Base-by-base conservation (phyloP, 1,140 invertebrate genomes). In the Protaetia brevitarsis region DNA sequence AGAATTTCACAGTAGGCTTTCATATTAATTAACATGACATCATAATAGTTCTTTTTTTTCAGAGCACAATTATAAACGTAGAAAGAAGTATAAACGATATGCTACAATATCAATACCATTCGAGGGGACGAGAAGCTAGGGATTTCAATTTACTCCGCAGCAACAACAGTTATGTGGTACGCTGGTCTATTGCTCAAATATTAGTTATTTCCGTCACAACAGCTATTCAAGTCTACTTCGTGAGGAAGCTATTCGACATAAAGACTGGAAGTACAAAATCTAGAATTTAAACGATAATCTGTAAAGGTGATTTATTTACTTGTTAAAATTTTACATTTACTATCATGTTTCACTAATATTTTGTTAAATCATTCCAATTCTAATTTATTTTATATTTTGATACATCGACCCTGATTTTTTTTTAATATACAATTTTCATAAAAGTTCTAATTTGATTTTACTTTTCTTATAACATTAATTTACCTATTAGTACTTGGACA, bases 41-140 rank as follows among this genome's bases (percentile, higher is more conserved):
- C 4, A 13, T 45, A n/a, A n/a, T n/a, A n/a, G n/a, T 19, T 36
- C 31, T 59, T 59, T 68, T 65, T 71, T 84, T 86, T 68, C 79
- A 93, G 89, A 82, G 79, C 37, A 84, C 89, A 0, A 86, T 96
- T 31, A 83, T 86, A 34, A 86, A 83, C 64, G 92, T 94, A 5
- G 92, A 95, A 75, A 83, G 85, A 58, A 92, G 93, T 68, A 92
- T 95, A 26, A 93, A 94, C 75, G 87, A 91, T 66, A 95, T 95
- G 81, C 75, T 92, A 3, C 90, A 92, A 71, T 88, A 87, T 73
- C 92, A 95, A 77, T 88, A 93, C 72, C 86, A 91, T 71, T 88
- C 87, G 21, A 79, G 91, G 70, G 88, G 89, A 64, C 84, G 87
- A 63, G 91, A 95, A 76, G 86, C 88, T 8, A 80, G 91, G 64